Evolutionary conservation across 1,140 invertebrate species (phyloP), one percentile per base, ranked within the genome.

Genomic region (Octopus bimaculoides): DNA sequence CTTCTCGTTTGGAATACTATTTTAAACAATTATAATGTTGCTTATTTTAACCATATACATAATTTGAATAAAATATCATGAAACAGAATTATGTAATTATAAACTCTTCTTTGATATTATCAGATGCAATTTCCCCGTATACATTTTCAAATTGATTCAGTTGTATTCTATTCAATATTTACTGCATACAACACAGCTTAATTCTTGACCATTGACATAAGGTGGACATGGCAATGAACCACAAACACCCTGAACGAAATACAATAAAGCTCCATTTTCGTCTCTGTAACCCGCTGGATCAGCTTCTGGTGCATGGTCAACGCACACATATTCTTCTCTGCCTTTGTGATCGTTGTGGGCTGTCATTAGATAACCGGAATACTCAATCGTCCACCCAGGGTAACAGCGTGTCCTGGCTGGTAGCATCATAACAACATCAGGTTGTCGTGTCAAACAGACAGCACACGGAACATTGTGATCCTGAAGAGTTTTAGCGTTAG

Each of bases 321-420:
- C 20, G 54, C 81, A 82, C 0, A 52, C 75, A 52, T 55, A 77
- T 0, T 73, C 17, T 9, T 54, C 41, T 7, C 69, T 61, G 14
- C 8, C 77, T 5, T 9, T 14, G 66, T 54, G 66, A 4, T 10
- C 4, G 69, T 26, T 9, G 5, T 79, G 9, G 5, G 10, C n/a
- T 8, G 82, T 14, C 69, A 80, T 69, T 26, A 81, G 52, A 69
- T 82, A 79, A 2, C 82, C 82, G 5, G 8, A 41, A 71, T 83
- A 83, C 69, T 83, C 82, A 8, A 73, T 54, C 53, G 80, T 83
- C 80, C 80, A 83, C 54, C 80, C 80, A 4, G 78, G 76, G 66
- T 81, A 80, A 75, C 82, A 83, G 17, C 77, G 26, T 41, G 26
- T 41, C 3, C 26, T 41, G 26, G 26, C 26, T 41, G 26, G 26